Percentiles rank a stretch among this genome's conserved stretches.
Evolutionary conservation across 1,140 invertebrate genomes (phyloP).

Genomic region (Zaprionus africanus): DNA sequence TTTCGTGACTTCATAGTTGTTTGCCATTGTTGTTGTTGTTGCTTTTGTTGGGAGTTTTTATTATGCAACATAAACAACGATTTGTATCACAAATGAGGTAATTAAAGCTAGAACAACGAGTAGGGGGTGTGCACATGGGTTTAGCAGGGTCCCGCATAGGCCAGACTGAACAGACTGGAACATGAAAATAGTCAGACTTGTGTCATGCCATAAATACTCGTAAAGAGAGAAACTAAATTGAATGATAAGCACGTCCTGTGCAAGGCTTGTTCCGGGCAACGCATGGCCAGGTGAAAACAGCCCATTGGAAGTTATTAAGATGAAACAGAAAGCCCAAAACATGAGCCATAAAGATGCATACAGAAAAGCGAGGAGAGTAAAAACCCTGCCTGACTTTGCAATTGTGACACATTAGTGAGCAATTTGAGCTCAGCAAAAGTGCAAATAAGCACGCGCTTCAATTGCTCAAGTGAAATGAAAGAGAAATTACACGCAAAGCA

Average conservation of each 20-base stretch:
- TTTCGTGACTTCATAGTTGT: slow-evolving; percentile 69
- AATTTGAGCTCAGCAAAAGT: slow-evolving; percentile 83
- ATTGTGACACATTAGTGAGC: slow-evolving; percentile 84
- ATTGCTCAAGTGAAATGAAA: slow-evolving; percentile 84
- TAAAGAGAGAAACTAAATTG: slow-evolving; percentile 30
- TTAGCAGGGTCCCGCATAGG: slow-evolving; percentile 1
- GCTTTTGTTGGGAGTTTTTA: slow-evolving; percentile 28
- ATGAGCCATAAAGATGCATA: background rate
- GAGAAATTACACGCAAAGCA: slow-evolving; percentile 80
- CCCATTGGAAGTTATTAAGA: slow-evolving; percentile 25
- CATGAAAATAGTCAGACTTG: background rate
- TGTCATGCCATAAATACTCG: background rate
- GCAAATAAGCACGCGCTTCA: slow-evolving; percentile 81
- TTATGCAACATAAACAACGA: slow-evolving; percentile 71
- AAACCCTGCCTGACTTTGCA: slow-evolving; percentile 68
- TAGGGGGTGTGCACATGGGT: background rate
- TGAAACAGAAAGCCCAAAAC: slow-evolving; percentile 6
- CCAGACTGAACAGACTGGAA: background rate
- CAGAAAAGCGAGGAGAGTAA: background rate
- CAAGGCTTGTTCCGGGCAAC: background rate
- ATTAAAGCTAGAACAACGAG: slow-evolving; percentile 42
- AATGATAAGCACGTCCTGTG: slow-evolving; percentile 68
- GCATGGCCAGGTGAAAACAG: slow-evolving; percentile 54
- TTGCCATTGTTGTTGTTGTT: slow-evolving; percentile 22
- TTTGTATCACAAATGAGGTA: slow-evolving; percentile 52